These are phyloP conservation scores for Sitta europaea DNA, from an alignment of 2,113 vertebrate genomes.

Conservation along the genomic window DNA sequence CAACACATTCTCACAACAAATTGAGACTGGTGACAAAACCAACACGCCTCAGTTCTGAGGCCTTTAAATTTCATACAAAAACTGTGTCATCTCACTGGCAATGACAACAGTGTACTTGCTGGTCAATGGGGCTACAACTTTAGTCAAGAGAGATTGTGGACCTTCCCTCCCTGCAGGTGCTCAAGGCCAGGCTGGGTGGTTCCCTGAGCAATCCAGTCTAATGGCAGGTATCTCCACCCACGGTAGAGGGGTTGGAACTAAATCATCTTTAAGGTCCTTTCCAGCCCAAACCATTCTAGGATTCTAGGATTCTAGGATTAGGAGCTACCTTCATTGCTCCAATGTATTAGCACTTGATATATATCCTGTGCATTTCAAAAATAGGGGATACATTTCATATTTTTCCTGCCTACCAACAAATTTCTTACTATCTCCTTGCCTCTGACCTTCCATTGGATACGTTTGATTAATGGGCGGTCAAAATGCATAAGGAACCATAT, in stretches of 20 bases:
- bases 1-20: neutral
- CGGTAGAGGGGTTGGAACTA: neutral
- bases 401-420: neutral
- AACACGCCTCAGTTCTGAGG: neutral
- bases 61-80: neutral
- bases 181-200: neutral
- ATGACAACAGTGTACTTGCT: neutral
- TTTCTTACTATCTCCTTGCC: neutral
- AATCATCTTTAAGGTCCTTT: neutral
- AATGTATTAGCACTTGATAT: neutral
- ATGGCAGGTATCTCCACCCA: neutral
- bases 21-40: neutral
- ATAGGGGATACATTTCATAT: neutral
- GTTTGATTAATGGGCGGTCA: neutral
- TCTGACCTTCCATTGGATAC: neutral
- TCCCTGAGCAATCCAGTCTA: neutral
- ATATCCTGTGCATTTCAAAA: neutral
- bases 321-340: neutral
- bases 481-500: neutral
- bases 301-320: neutral
- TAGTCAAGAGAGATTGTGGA: neutral
- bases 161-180: neutral
- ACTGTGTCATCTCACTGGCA: neutral
- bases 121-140: neutral
- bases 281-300: neutral